Conservation (phyloP, 2,888 invertebrate species). For the Eupsilia transversa region DNA sequence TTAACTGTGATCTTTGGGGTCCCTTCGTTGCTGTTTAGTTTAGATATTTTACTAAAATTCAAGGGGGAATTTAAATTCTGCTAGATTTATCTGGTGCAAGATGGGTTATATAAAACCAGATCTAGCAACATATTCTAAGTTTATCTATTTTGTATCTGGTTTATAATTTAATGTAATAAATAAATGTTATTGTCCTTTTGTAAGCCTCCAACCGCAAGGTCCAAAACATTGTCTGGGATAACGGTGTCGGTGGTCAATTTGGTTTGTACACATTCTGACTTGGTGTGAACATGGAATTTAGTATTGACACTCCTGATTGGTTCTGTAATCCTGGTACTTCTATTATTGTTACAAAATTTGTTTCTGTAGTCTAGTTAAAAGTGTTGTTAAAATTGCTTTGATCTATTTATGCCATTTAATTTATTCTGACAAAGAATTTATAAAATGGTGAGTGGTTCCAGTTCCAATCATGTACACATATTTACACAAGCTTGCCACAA, state of each 20-base stretch:
- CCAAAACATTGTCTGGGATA: constrained; percentile 88
- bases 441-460: constrained; percentile 40
- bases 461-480: constrained; percentile 58
- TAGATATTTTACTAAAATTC: constrained; percentile 62
- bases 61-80: constrained; percentile 61
- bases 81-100: constrained; percentile 45
- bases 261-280: constrained; percentile 86
- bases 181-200: constrained; percentile 83
- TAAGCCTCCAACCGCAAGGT: constrained; percentile 87
- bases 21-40: constrained; percentile 69
- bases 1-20: constrained; percentile 77
- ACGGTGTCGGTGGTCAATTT: constrained; percentile 90
- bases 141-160: constrained; percentile 64
- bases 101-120: constrained; percentile 42
- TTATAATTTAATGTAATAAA: constrained; percentile 78
- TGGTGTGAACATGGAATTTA: constrained; percentile 73
- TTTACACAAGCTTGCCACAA: constrained; percentile 63
- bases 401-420: constrained; percentile 10
- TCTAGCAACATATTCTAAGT: constrained; percentile 38
- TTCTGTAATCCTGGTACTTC: constrained; percentile 76
- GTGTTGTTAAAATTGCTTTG: not conserved
- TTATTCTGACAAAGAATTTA: constrained; percentile 17
- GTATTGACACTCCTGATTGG: constrained; percentile 76
- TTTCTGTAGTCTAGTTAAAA: not conserved
- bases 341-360: not conserved